A percentile compares a stretch with the other conserved stretches of the same genome.
These are phyloP conservation scores for Brachyhypopomus gauderio DNA, from an alignment of 2,113 vertebrate species.

Conservation along the genomic window DNA sequence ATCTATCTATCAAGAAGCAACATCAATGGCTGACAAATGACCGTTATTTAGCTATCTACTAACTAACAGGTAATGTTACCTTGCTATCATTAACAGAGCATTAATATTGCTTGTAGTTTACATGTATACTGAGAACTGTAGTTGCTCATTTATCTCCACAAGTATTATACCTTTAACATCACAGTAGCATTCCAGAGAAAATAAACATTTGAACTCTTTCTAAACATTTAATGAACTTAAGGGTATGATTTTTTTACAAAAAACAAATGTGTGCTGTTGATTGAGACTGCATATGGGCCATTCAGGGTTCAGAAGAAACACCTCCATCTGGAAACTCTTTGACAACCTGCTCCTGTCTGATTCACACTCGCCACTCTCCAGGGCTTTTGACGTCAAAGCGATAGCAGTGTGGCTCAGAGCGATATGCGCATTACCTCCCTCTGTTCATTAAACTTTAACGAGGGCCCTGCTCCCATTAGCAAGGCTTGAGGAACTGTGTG, in stretches of 20 bases:
- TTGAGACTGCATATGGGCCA: neutral
- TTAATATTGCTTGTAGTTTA: too few relatives aligned
- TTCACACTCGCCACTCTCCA: slow-evolving; percentile 10
- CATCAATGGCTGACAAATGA: too few relatives aligned
- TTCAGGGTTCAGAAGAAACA: neutral
- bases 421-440: slow-evolving; percentile 40
- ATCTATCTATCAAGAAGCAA: too few relatives aligned
- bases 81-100: too few relatives aligned
- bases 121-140: neutral
- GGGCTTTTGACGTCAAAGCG: slow-evolving; percentile 25
- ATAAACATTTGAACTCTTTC: neutral
- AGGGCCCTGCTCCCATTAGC: slow-evolving; percentile 43
- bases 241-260: neutral
- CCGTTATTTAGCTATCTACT: too few relatives aligned
- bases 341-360: slow-evolving; percentile 17
- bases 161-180: neutral
- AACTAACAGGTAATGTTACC: too few relatives aligned
- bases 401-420: slow-evolving; percentile 43
- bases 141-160: too few relatives aligned
- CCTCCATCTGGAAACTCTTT: slow-evolving; percentile 5
- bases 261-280: neutral
- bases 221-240: neutral
- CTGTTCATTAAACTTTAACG: slow-evolving; percentile 52
- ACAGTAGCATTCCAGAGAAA: neutral
- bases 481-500: slow-evolving; percentile 37